Conservation (phyloP, 2,797 vertebrate species). For the Pampus argenteus region DNA sequence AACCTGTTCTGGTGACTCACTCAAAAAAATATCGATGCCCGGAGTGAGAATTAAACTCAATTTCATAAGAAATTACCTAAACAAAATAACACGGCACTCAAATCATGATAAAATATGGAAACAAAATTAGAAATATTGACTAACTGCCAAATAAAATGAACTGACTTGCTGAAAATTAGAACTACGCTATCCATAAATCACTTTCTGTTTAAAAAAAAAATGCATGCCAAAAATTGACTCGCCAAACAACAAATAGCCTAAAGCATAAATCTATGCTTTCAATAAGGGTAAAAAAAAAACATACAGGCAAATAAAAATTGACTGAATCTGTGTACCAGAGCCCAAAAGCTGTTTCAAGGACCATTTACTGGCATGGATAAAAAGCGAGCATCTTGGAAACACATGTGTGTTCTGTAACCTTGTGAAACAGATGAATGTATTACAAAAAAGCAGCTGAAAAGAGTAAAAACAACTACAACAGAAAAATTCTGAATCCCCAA, state of each 20-base stretch:
- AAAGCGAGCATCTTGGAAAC: slow-evolving; percentile 56
- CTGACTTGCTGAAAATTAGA: background rate
- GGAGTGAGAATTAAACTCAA: too few relatives aligned
- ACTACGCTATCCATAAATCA: background rate
- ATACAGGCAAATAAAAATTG: slow-evolving; percentile 1
- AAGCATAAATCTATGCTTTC: background rate
- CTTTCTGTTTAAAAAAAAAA: slow-evolving; percentile 9
- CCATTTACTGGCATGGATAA: slow-evolving; percentile 35
- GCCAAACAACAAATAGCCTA: background rate
- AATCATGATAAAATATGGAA: background rate
- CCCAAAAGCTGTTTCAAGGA: slow-evolving; percentile 34
- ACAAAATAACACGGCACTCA: background rate
- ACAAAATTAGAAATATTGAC: background rate
- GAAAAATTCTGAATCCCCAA: background rate
- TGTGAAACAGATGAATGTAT: slow-evolving; percentile 38
- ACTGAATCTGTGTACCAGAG: slow-evolving; percentile 37
- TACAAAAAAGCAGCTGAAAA: slow-evolving; percentile 7
- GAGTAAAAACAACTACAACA: slow-evolving; percentile 1
- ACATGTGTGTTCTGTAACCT: slow-evolving; percentile 33
- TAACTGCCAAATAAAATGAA: background rate
- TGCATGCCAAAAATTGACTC: background rate
- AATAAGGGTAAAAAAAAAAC: background rate
- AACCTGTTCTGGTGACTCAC: background rate
- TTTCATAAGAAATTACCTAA: background rate
- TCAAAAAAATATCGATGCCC: background rate